Base-by-base conservation (phyloP, 1,140 invertebrate genomes). In the Drosophila oshimai region DNA sequence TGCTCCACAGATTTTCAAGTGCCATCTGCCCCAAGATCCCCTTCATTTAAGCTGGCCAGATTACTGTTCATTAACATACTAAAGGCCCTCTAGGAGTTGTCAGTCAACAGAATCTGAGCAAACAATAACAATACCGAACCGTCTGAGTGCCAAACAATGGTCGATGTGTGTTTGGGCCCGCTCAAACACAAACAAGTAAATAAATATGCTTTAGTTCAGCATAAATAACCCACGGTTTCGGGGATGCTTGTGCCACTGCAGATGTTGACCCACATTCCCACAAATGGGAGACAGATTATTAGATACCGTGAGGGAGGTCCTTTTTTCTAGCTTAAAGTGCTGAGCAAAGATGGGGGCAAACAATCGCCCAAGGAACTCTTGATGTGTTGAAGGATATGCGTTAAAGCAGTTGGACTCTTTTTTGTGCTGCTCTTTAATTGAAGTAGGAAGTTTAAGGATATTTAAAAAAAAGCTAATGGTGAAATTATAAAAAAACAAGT, bases 31-130 rank as follows among this genome's bases (percentile, higher is more conserved):
- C 15, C 13, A 18, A 12, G 29, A 31, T 41, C 24, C 18, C 18
- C 18, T 31, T 33, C 28, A 39, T n/a, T 17, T 50, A 37, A 71
- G 67, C 54, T 33, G 15, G 36, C 26, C 34, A 60, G 71, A 68
- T 79, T 65, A 65, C 65, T 50, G 76, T 65, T 83, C 74, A 83
- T 83, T 83, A 83, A 65, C 69, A 84, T 84, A 74, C 46, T 33
- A n/a, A 12, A 44, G 39, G 20, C 45, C 18, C 33, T n/a, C 10
- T 9, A 46, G 28, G 58, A 17, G 33, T 37, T 54, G 74, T 54
- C 51, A 49, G 64, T 74, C 78, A 61, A 72, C 60, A 50, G 29
- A 61, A 65, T 84, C 62, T 64, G 28, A 24, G 26, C 55, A 67
- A 81, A 69, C 58, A 81, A 62, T 54, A 80, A 64, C 61, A 78